Conservation (phyloP, 2,888 invertebrate genomes). For the Drosophila greeni region DNA sequence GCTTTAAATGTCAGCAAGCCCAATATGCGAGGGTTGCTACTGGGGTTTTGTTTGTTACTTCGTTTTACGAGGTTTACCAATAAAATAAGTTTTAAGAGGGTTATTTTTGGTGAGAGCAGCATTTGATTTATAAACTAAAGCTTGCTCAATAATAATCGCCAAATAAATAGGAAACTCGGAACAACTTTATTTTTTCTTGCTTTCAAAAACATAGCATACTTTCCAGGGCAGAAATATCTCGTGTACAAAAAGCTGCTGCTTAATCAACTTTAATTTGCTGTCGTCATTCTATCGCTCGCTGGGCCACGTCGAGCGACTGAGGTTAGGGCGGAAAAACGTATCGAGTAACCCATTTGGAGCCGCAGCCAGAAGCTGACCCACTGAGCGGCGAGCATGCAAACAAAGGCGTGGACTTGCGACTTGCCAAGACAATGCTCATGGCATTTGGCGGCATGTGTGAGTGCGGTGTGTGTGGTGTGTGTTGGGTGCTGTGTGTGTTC, state of each 20-base stretch:
- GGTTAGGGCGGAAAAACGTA: conserved; percentile 15
- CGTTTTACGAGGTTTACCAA: no score
- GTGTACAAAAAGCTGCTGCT: not conserved
- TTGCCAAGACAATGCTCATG: conserved; percentile 61
- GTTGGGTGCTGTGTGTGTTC: conserved; percentile 31
- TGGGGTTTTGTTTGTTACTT: not conserved
- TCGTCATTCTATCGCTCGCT: conserved; percentile 15
- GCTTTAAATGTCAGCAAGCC: conserved; percentile 54
- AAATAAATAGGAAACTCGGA: not conserved
- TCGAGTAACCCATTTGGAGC: conserved; percentile 42
- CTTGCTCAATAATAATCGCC: not conserved
- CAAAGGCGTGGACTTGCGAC: conserved; percentile 57
- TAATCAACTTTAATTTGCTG: conserved; percentile 24
- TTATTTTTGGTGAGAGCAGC: no score
- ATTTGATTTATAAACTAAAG: no score
- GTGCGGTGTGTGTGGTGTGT: conserved; percentile 20
- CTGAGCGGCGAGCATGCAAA: conserved; percentile 55
- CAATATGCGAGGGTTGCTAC: conserved; percentile 10
- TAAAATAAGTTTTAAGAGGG: no score
- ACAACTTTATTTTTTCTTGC: not conserved
- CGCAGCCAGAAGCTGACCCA: conserved; percentile 32
- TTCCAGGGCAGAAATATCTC: not conserved
- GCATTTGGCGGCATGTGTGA: conserved; percentile 19
- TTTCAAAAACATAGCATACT: conserved; percentile 1
- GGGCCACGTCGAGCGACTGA: conserved; percentile 1